Base-by-base conservation (phyloP, 2,888 invertebrate species). In the Mythimna albipuncta region DNA sequence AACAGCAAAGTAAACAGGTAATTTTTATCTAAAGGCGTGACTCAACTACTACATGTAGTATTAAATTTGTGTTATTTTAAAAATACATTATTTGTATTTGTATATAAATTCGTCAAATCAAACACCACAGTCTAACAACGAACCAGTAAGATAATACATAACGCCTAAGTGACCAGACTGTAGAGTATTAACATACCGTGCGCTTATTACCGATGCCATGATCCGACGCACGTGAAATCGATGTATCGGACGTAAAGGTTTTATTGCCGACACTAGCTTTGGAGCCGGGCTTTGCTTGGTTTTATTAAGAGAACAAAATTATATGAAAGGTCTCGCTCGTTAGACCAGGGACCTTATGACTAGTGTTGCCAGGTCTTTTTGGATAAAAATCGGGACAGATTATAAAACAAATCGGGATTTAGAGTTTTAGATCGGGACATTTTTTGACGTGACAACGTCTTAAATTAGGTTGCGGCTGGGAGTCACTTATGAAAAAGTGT, bases 171-270 rank as follows among this genome's bases (percentile, higher is more conserved):
- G 67, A 65, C 84, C 69, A 79, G 66, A 75, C 72, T 35, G 78
- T 76, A 63, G 21, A 77, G 16, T 73, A 84, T 85, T 82, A 85
- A 73, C 75, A 86, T 82, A 83, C 54, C 82, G 81, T 83, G 85
- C 85, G 87, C 76, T 73, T 79, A 88, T 89, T 88, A 88, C 80
- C 84, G 73, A 86, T 89, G 87, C 82, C 74, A 86, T 84, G 86
- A 86, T 77, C 72, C 59, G 77, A 82, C 77, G 74, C 75, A 78
- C 88, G 87, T 89, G 85, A 86, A 90, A 90, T 89, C 81, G 79
- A 77, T 83, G 85, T 78, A 68, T 71, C 81, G 75, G 79, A 68
- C 54, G 62, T 82, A 71, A 83, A 74, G 32, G 19, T 83, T 87
- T 89, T 86, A 87, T 85, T 81, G 76, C 74, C 50, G 44, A 35